These are phyloP conservation scores for Helicoverpa zea DNA, from an alignment of 1,140 invertebrate genomes.

Conservation along the genomic window DNA sequence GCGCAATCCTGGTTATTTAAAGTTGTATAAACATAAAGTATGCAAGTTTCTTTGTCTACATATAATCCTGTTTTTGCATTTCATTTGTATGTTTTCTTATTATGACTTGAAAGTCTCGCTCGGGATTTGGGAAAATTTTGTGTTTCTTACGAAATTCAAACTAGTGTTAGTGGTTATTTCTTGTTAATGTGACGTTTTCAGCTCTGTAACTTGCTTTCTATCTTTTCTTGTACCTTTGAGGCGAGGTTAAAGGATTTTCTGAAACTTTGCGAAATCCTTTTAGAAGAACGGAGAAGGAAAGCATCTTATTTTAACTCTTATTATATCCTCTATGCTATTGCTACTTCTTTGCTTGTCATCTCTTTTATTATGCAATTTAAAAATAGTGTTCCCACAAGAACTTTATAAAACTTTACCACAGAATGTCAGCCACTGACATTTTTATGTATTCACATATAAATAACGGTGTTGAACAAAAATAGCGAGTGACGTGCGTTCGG, in stretches of 20 bases:
- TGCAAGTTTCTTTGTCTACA: not conserved
- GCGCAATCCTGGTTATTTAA: not conserved
- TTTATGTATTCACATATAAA: conserved; percentile 25
- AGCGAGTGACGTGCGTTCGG: conserved; percentile 16
- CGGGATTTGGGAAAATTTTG: not conserved
- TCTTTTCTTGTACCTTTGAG: not conserved
- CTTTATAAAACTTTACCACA: conserved; percentile 11
- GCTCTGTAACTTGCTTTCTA: not conserved
- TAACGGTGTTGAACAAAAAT: conserved; percentile 15
- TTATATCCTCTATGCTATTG: not conserved
- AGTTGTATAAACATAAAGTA: not conserved
- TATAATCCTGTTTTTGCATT: not conserved
- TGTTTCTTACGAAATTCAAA: not conserved
- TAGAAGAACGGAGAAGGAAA: no score
- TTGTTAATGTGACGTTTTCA: no score
- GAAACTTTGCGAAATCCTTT: no score
- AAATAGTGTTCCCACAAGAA: not conserved
- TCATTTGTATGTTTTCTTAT: not conserved
- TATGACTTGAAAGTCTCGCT: not conserved
- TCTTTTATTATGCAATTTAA: not conserved
- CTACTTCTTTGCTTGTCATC: not conserved
- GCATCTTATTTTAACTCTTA: not conserved
- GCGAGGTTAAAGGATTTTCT: not conserved
- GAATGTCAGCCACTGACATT: conserved; percentile 31
- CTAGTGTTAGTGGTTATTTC: no score